These are phyloP conservation scores for Rhabdomys pumilio DNA, from an alignment of 2,797 vertebrate species.

Conservation along the genomic window DNA sequence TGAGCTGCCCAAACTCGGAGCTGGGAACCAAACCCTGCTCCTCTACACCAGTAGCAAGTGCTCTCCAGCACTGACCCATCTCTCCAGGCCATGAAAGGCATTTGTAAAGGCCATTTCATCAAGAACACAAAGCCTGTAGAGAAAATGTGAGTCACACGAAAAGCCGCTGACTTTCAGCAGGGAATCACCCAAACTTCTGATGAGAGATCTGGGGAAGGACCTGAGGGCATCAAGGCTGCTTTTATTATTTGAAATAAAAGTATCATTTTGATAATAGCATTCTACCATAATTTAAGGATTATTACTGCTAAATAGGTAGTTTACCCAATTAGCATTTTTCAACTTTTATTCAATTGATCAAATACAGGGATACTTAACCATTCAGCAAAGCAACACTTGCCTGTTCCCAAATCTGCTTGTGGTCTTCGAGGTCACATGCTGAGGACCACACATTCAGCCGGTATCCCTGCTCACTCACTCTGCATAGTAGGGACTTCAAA, in stretches of 20 bases:
- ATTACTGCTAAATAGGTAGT: slow-evolving; percentile 54
- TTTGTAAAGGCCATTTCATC: neutral
- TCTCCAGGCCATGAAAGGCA: neutral
- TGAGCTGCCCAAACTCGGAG: too few relatives aligned
- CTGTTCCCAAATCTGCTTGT: neutral
- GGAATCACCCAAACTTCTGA: slow-evolving; percentile 18
- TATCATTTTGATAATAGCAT: slow-evolving; percentile 44
- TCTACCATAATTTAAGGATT: neutral
- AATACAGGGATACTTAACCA: slow-evolving; percentile 4
- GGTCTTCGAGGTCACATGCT: neutral
- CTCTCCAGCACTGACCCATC: neutral
- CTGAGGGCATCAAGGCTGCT: slow-evolving; percentile 38
- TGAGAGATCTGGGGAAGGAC: slow-evolving; percentile 51
- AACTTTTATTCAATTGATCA: slow-evolving; percentile 31
- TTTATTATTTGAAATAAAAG: slow-evolving; percentile 56
- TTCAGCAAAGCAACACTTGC: neutral
- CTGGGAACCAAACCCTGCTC: neutral
- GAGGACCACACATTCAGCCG: neutral
- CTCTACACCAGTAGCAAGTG: neutral
- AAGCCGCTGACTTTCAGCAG: slow-evolving; percentile 37
- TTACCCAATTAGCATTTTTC: slow-evolving; percentile 36
- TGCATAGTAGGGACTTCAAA: neutral
- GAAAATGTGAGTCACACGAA: slow-evolving; percentile 30
- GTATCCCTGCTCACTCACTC: slow-evolving; percentile 6
- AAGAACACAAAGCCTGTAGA: neutral